Evolutionary conservation across 2,797 vertebrate species (phyloP), one percentile per base, ranked within the genome.

Genomic region (Schizothorax lantsangensis): DNA sequence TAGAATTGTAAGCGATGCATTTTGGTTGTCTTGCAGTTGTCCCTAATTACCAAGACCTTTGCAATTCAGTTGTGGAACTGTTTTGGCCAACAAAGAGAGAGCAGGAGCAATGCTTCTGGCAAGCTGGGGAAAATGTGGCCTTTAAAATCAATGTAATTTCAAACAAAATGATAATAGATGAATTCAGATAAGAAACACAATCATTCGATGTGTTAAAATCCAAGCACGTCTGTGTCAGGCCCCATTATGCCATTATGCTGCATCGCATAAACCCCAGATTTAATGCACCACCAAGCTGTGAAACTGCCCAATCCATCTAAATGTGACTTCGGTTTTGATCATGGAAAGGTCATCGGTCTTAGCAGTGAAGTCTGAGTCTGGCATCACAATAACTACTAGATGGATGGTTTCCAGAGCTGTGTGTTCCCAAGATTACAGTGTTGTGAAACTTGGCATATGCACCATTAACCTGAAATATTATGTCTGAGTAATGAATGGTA

Each of bases 281-380:
- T 77, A 85, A 79, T 79, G 83, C 84, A 79, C 52, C 77, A 72
- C 36, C 52, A 73, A 86, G 38, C 66, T 47, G 77, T 80, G 66
- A 80, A 86, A 80, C 77, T 19, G 77, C 66, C 26, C 84, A n/a
- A 80, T 78, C 49, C 75, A 79, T 85, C 36, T 80, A 79, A 84
- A 80, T 73, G 75, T 71, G 68, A 86, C 52, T 86, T 80, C 11
- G 17, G 66, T 23, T 85, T 86, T 86, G 68, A 59, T 69, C 68
- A 73, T 80, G 68, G 54, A 79, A 85, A 85, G 84, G 84, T 85
- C 84, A 85, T 85, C 77, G 36, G 66, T 80, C 66, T 80, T 80
- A 59, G 68, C 52, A 72, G 77, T 3, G 5, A 62, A 36, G 38
- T 38, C 30, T 69, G 68, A 59, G 69, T 21, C 40, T 85, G 77